Evolutionary conservation across 2,113 vertebrate genomes (phyloP).

Genomic region (Hystrix brachyura): DNA sequence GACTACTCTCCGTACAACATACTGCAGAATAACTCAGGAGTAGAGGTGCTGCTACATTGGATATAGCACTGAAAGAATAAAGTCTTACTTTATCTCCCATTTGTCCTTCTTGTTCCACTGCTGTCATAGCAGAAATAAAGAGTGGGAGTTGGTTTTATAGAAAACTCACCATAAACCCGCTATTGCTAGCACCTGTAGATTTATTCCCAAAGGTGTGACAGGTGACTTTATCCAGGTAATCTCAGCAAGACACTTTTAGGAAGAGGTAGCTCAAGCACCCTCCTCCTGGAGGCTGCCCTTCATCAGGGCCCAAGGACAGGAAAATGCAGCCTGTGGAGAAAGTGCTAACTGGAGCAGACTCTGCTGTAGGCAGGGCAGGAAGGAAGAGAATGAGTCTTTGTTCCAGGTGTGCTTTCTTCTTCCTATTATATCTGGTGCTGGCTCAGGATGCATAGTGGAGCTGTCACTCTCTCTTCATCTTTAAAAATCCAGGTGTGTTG

Average conservation of each 20-base stretch:
- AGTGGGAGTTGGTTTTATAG: neutral
- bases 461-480: neutral
- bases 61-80: neutral
- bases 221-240: neutral
- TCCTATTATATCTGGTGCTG: neutral
- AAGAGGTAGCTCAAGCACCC: neutral
- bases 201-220: neutral
- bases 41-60: neutral
- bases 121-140: conserved; percentile 29
- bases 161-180: neutral
- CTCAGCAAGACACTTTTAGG: neutral
- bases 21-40: neutral
- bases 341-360: neutral
- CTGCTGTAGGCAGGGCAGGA: neutral
- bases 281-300: neutral
- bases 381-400: neutral
- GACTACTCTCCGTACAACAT: neutral
- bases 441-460: neutral
- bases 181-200: neutral
- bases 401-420: neutral
- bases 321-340: neutral
- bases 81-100: neutral
- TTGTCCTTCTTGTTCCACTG: neutral
- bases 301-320: no score
- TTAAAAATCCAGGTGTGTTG: conserved; percentile 37